Evolutionary conservation across 2,888 invertebrate genomes (phyloP).

Genomic region (Erpobdella octoculata): DNA sequence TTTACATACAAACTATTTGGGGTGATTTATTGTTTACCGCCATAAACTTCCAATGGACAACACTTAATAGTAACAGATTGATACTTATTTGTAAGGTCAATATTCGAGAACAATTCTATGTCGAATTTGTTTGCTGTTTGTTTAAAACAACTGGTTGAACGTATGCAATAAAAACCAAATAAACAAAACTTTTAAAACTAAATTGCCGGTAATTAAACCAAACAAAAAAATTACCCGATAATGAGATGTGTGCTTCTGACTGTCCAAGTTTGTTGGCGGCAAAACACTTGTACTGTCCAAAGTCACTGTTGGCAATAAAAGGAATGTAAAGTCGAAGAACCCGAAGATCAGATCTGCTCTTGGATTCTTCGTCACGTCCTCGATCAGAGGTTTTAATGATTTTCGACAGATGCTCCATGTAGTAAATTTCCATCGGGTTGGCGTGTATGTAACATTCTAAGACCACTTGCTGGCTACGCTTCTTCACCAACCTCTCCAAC

Average conservation of each 20-base stretch:
- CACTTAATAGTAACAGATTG: no score
- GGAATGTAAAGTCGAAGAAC: not conserved
- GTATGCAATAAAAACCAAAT: not conserved
- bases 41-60: no score
- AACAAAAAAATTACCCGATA: conserved; percentile 7
- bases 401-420: not conserved
- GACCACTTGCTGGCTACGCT: not conserved
- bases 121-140: no score
- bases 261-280: conserved; percentile 9
- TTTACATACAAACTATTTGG: no score
- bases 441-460: conserved; percentile 2
- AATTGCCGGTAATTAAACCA: not conserved
- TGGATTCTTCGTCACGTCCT: not conserved
- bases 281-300: conserved; percentile 9
- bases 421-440: conserved; percentile 1
- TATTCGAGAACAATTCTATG: no score
- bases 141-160: no score
- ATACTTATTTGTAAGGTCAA: no score
- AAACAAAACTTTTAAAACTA: not conserved
- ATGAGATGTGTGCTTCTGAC: not conserved
- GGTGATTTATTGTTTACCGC: no score
- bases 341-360: not conserved
- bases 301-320: not conserved
- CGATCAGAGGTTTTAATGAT: not conserved
- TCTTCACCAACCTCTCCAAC: not conserved